Evolutionary conservation across 2,797 vertebrate genomes (phyloP).

Genomic region (Protonibea diacanthus): DNA sequence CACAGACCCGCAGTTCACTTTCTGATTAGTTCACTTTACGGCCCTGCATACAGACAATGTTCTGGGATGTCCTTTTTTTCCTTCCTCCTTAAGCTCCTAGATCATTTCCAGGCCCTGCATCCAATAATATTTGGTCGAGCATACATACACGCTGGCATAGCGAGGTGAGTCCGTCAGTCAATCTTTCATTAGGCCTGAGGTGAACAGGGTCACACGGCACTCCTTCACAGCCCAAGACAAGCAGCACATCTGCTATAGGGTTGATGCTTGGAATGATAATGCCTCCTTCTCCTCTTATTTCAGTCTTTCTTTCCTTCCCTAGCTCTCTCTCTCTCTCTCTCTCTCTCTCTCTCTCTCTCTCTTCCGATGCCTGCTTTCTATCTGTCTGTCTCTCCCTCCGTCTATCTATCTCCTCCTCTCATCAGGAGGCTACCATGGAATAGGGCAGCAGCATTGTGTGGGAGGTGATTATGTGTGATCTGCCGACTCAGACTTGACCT

Average conservation of each 20-base stretch:
- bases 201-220: constrained; percentile 88
- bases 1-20: constrained; percentile 33
- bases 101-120: constrained; percentile 73
- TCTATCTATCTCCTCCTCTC: constrained; percentile 66
- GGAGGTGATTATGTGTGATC: constrained; percentile 84
- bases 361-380: constrained; percentile 23
- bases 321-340: neutral
- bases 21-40: constrained; percentile 59
- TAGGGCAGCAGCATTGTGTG: constrained; percentile 83
- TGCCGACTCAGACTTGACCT: constrained; percentile 87
- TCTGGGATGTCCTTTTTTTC: constrained; percentile 46
- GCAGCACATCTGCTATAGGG: constrained; percentile 88
- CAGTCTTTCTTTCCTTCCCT: constrained; percentile 37
- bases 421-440: constrained; percentile 75
- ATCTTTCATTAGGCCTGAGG: constrained; percentile 90
- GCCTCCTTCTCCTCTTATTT: constrained; percentile 73
- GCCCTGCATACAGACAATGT: constrained; percentile 44
- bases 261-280: constrained; percentile 89
- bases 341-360: no score
- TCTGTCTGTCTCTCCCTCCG: constrained; percentile 48
- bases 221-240: constrained; percentile 86
- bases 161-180: constrained; percentile 80
- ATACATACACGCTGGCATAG: constrained; percentile 54
- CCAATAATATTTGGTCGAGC: constrained; percentile 73
- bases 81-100: constrained; percentile 50